Conservation (phyloP, 2,113 vertebrate species). For the Buteo buteo region DNA sequence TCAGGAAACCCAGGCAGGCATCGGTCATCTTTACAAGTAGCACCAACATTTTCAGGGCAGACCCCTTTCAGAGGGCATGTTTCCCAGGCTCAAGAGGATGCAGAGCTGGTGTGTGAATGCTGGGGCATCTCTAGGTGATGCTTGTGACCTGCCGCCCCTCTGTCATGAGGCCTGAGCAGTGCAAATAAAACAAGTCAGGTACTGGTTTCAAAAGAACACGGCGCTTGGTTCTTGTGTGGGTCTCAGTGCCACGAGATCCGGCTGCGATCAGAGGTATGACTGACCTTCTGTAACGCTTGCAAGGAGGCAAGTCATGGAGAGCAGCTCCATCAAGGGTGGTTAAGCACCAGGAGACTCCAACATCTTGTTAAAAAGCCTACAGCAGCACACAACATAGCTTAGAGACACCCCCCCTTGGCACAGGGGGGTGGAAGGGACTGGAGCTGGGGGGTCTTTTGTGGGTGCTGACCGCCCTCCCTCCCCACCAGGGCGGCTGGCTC, state of each 20-base stretch:
- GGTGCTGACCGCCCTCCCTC: neutral
- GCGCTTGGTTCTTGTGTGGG: neutral
- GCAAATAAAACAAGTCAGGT: neutral
- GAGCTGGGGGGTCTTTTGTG: neutral
- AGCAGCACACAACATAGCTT: neutral
- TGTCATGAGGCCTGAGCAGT: neutral
- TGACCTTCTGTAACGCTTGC: neutral
- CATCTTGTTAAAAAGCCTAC: no score
- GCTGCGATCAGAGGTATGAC: accelerated
- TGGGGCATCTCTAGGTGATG: no score
- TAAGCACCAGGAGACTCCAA: neutral
- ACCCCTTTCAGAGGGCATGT: no score
- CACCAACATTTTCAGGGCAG: neutral
- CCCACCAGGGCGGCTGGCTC: neutral
- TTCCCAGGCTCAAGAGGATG: neutral
- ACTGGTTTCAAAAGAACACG: neutral
- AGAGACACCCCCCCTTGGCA: no score
- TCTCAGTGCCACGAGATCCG: neutral
- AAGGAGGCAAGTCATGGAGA: accelerated
- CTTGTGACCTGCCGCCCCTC: neutral
- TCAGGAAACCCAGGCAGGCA: neutral
- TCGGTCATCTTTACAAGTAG: accelerated
- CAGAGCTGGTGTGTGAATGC: accelerated
- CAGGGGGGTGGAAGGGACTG: accelerated
- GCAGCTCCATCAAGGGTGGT: neutral